Conservation (phyloP, 1,140 invertebrate genomes). For the Macrostomum lignano region DNA sequence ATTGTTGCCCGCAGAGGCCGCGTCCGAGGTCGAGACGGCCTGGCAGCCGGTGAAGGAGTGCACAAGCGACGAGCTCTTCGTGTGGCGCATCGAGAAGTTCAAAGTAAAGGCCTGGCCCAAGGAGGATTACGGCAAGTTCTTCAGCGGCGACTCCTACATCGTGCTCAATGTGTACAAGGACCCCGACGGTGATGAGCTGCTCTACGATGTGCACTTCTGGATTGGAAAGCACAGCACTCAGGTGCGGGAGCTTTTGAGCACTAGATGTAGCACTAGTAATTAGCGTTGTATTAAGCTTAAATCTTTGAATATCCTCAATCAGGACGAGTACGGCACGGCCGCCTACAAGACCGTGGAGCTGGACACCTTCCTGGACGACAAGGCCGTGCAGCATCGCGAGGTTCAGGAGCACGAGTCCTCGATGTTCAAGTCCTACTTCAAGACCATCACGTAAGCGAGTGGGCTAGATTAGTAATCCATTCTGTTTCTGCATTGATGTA, state of each 20-base stretch:
- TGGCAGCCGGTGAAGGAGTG: background rate
- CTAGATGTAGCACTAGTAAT: background rate
- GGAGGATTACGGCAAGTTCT: slow-evolving; percentile 56
- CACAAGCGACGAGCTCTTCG: background rate
- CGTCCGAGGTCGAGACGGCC: background rate
- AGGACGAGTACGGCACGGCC: slow-evolving; percentile 44
- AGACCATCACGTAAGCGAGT: slow-evolving; percentile 31
- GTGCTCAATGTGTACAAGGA: slow-evolving; percentile 42
- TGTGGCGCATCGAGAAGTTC: slow-evolving; percentile 37
- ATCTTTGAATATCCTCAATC: slow-evolving; percentile 2
- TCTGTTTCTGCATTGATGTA: no score
- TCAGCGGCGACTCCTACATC: slow-evolving; percentile 61
- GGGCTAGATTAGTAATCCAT: background rate
- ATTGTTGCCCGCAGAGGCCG: slow-evolving; percentile 6
- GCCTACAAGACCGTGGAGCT: slow-evolving; percentile 54
- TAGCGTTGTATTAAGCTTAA: background rate
- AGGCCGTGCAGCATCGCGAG: slow-evolving; percentile 47
- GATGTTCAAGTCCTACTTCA: slow-evolving; percentile 53
- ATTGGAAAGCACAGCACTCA: slow-evolving; percentile 8
- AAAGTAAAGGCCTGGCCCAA: slow-evolving; percentile 42
- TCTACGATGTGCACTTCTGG: slow-evolving; percentile 9
- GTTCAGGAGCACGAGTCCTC: slow-evolving; percentile 49
- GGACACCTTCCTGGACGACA: slow-evolving; percentile 43
- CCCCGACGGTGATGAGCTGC: background rate
- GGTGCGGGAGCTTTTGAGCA: slow-evolving; percentile 2